A percentile compares a stretch with the other conserved stretches of the same genome.
Conservation (phyloP, 2,113 vertebrate genomes). For the Isichthys henryi region DNA sequence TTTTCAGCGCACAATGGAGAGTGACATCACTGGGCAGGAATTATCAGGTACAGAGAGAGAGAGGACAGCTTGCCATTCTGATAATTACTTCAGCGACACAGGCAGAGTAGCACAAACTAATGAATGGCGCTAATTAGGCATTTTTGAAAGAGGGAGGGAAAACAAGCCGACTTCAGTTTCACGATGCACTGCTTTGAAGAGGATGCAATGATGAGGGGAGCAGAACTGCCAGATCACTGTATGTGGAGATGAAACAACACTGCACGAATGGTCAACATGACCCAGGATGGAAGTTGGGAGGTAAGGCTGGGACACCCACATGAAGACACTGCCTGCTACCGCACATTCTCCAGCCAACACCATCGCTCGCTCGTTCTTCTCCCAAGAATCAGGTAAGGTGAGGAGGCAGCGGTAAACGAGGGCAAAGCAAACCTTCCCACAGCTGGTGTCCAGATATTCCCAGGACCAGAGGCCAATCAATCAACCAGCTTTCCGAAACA, state of each 20-base stretch:
- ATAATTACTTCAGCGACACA: neutral
- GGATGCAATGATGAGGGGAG: neutral
- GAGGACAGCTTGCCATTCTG: neutral
- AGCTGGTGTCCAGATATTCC: neutral
- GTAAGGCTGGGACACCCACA: neutral
- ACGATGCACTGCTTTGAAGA: neutral
- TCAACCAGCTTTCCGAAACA: constrained; percentile 9
- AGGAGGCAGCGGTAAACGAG: constrained; percentile 6
- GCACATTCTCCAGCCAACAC: neutral
- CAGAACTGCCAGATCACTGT: neutral
- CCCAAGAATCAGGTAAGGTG: neutral
- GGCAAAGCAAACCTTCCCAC: neutral
- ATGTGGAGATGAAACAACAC: neutral
- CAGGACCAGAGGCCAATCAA: neutral
- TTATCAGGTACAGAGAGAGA: neutral
- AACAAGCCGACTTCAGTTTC: neutral
- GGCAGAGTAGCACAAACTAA: neutral
- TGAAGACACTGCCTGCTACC: neutral
- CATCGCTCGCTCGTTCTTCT: neutral
- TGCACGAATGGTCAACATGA: neutral
- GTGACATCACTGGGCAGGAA: neutral
- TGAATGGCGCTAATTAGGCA: neutral
- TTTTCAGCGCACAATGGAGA: neutral
- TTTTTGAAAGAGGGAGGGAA: neutral
- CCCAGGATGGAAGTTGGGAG: neutral